Conservation (phyloP, 2,113 vertebrate genomes). For the Apodemus sylvaticus region DNA sequence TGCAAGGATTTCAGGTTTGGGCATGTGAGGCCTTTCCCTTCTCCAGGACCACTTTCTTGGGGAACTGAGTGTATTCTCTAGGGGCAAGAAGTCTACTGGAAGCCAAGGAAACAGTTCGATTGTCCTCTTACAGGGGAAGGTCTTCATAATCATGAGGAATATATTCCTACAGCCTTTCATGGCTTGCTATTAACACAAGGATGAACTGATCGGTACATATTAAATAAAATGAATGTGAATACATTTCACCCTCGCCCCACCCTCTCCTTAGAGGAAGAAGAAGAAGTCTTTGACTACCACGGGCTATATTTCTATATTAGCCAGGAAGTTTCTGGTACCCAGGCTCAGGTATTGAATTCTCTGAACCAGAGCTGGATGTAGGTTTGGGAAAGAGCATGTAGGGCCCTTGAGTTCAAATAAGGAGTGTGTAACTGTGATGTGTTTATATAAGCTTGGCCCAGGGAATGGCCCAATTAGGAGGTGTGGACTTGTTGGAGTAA, state of each 20-base stretch:
- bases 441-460: too few relatives aligned
- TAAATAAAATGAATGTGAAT: not conserved
- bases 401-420: not conserved
- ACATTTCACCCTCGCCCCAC: not conserved
- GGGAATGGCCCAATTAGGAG: too few relatives aligned
- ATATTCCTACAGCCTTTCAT: not conserved
- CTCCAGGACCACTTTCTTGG: not conserved
- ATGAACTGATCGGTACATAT: not conserved
- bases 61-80: not conserved
- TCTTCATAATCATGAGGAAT: not conserved
- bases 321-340: not conserved
- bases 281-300: not conserved
- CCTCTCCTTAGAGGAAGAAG: not conserved
- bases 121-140: not conserved
- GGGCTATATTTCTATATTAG: not conserved
- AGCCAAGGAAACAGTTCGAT: not conserved
- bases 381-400: rapidly evolving
- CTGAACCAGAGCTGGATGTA: not conserved
- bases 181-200: conserved; percentile 2
- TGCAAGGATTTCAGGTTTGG: conserved; percentile 62
- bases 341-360: not conserved
- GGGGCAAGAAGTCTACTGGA: not conserved
- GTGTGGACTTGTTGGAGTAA: too few relatives aligned
- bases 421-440: too few relatives aligned
- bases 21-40: not conserved